phyloP scores from a whole-genome alignment of 2,797 vertebrate genomes.

The Telmatherina bonti region DNA sequence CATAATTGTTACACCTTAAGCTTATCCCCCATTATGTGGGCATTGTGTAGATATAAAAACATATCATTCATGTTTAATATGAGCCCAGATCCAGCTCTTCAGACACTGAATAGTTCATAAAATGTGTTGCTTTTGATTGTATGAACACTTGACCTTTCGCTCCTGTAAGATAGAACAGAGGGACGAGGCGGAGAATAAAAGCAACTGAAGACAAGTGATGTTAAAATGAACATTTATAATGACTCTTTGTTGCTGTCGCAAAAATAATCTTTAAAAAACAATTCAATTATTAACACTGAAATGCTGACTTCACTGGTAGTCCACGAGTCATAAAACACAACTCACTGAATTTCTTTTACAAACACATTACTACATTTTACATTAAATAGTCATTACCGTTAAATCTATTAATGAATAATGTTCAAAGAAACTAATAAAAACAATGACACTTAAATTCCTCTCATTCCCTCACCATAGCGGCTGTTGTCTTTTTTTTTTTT shows the following conservation, averaged over 20 bases:
- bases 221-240: slow-evolving; percentile 93
- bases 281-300: slow-evolving; percentile 88
- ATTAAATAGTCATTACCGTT: slow-evolving; percentile 87
- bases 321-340: slow-evolving; percentile 90
- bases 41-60: neutral
- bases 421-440: slow-evolving; percentile 80
- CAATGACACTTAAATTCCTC: slow-evolving; percentile 82
- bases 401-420: slow-evolving; percentile 86
- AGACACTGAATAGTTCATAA: slow-evolving; percentile 36
- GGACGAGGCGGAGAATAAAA: slow-evolving; percentile 77
- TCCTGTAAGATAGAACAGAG: slow-evolving; percentile 38
- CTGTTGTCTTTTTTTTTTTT: slow-evolving; percentile 72
- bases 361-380: slow-evolving; percentile 87
- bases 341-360: slow-evolving; percentile 87
- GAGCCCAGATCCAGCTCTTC: slow-evolving; percentile 15
- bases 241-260: slow-evolving; percentile 86
- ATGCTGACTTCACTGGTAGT: slow-evolving; percentile 86
- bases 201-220: slow-evolving; percentile 88
- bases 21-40: slow-evolving; percentile 15
- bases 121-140: slow-evolving; percentile 47
- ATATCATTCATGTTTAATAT: slow-evolving; percentile 18
- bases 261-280: slow-evolving; percentile 89
- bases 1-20: slow-evolving; percentile 7
- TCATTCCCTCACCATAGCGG: slow-evolving; percentile 78
- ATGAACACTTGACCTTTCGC: slow-evolving; percentile 49